Evolutionary conservation across 2,797 vertebrate genomes (phyloP).

Genomic region (Taeniopygia guttata): DNA sequence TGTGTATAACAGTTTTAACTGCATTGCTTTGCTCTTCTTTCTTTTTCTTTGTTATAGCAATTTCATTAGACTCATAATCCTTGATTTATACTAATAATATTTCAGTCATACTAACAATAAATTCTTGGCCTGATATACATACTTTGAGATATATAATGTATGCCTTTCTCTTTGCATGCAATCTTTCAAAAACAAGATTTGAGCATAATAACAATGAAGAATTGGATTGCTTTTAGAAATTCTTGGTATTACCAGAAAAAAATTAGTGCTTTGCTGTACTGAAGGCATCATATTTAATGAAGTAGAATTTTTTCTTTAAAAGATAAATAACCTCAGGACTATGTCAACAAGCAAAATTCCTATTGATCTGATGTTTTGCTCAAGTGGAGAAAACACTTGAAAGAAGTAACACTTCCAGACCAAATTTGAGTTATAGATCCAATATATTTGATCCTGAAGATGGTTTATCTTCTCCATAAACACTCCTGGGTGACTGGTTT

Average conservation of each 20-base stretch:
- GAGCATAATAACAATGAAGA: not conserved
- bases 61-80: not conserved
- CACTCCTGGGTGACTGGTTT: not conserved
- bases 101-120: not conserved
- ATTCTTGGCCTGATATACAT: not conserved
- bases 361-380: not conserved
- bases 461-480: not conserved
- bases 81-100: not conserved
- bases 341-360: not conserved
- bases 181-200: not conserved
- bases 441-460: not conserved
- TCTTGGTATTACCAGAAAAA: not conserved
- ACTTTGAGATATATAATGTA: not conserved
- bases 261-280: not conserved
- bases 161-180: not conserved
- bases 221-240: not conserved
- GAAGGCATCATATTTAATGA: not conserved
- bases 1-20: fast-evolving
- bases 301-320: not conserved
- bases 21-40: not conserved
- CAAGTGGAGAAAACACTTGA: not conserved
- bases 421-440: not conserved
- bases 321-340: not conserved
- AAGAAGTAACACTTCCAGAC: not conserved
- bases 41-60: not conserved